phyloP scores from a whole-genome alignment of 1,140 invertebrate species.

The Araneus ventricosus region DNA sequence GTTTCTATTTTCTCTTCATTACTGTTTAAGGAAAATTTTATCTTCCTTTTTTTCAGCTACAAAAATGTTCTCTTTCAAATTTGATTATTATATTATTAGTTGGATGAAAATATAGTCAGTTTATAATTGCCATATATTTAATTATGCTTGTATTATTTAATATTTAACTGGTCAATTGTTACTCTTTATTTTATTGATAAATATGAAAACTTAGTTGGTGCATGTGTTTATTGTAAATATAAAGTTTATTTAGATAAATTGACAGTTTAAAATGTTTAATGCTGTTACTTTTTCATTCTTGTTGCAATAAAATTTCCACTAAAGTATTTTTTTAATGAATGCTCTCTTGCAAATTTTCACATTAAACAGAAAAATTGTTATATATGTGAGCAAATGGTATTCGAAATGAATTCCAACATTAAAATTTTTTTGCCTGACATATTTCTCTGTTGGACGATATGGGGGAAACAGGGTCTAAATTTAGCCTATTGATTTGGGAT shows the following conservation, averaged over 20 bases:
- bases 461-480: no score
- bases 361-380: no score
- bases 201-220: conserved; percentile 58
- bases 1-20: no score
- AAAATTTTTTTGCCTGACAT: no score
- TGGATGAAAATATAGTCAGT: background rate
- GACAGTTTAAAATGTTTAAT: background rate
- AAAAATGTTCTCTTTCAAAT: background rate
- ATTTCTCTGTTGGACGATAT: no score
- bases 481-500: no score
- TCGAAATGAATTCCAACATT: no score
- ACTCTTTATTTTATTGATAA: background rate
- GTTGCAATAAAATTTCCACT: conserved; percentile 11
- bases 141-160: background rate
- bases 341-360: no score
- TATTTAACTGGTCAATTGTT: background rate
- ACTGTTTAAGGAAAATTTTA: background rate
- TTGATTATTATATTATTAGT: background rate
- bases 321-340: no score
- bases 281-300: conserved; percentile 4
- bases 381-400: no score
- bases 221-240: conserved; percentile 54
- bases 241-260: conserved; percentile 61
- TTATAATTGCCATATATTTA: conserved; percentile 63
- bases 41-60: background rate